phyloP scores from a whole-genome alignment of 2,113 vertebrate species.

The Malaclemys terrapin region DNA sequence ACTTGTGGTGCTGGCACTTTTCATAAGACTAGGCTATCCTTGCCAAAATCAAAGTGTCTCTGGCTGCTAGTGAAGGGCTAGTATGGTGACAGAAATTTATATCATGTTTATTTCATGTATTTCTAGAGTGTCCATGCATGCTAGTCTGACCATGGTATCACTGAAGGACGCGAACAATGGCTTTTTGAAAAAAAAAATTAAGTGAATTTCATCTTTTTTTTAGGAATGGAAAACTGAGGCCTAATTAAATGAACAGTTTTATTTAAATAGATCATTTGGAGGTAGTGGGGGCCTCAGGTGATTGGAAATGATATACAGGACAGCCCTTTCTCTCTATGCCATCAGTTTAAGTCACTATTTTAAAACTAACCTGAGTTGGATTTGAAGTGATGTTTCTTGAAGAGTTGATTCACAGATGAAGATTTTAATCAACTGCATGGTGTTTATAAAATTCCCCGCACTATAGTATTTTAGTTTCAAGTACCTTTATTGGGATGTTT shows the following conservation, averaged over 20 bases:
- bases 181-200: not conserved
- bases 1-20: too few species aligned
- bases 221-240: not conserved
- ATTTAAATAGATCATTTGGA: not conserved
- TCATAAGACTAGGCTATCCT: not conserved
- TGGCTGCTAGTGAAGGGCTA: not conserved
- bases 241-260: not conserved
- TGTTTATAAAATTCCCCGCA: not conserved
- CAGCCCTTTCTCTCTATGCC: not conserved
- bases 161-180: not conserved
- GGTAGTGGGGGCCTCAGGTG: not conserved
- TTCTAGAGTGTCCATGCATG: not conserved
- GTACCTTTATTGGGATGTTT: not conserved
- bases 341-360: not conserved
- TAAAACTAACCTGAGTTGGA: not conserved
- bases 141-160: not conserved
- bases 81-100: not conserved
- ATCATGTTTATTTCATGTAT: not conserved
- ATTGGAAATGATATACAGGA: not conserved
- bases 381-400: not conserved
- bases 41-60: not conserved
- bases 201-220: not conserved
- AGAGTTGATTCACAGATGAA: not conserved
- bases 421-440: not conserved
- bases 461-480: not conserved